These are phyloP conservation scores for Ceratoteleas bidentatus DNA, from an alignment of 1,140 invertebrate species.

Conservation along the genomic window DNA sequence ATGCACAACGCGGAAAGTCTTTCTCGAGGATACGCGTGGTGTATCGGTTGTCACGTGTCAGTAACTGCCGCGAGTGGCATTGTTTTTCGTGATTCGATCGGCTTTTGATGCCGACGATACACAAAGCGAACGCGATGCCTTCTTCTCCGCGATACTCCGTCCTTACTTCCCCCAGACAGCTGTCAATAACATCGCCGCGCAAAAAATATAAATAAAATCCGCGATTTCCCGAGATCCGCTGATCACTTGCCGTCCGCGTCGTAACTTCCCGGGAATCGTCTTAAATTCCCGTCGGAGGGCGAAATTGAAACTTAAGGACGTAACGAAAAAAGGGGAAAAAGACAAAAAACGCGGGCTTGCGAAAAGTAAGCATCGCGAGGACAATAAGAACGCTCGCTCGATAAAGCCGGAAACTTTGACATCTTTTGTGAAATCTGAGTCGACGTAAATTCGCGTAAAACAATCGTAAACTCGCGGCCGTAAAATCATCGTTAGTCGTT, in stretches of 20 bases:
- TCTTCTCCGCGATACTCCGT: slow-evolving; percentile 7
- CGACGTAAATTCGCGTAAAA: background rate
- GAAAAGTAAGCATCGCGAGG: background rate
- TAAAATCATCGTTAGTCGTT: no score
- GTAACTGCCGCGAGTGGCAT: slow-evolving; percentile 41
- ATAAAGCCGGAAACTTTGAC: background rate
- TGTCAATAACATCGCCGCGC: slow-evolving; percentile 43
- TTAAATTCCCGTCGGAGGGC: background rate
- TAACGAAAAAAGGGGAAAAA: background rate
- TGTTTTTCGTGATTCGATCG: slow-evolving; percentile 48
- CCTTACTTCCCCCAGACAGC: slow-evolving; percentile 32
- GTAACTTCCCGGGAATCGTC: slow-evolving; percentile 6
- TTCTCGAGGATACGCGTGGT: slow-evolving; percentile 20
- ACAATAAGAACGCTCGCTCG: background rate
- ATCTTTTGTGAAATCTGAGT: no score
- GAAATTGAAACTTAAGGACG: background rate
- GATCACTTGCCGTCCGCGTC: slow-evolving; percentile 3
- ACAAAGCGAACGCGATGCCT: slow-evolving; percentile 28
- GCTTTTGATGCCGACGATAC: slow-evolving; percentile 35
- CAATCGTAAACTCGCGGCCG: no score
- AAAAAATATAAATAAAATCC: slow-evolving; percentile 17
- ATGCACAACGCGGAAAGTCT: slow-evolving; percentile 37
- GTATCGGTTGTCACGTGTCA: slow-evolving; percentile 53
- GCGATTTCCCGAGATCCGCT: slow-evolving; percentile 13
- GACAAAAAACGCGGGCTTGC: no score